Evolutionary conservation across 2,888 invertebrate species (phyloP), one percentile per base, ranked within the genome.

Genomic region (Oscheius sp.): DNA sequence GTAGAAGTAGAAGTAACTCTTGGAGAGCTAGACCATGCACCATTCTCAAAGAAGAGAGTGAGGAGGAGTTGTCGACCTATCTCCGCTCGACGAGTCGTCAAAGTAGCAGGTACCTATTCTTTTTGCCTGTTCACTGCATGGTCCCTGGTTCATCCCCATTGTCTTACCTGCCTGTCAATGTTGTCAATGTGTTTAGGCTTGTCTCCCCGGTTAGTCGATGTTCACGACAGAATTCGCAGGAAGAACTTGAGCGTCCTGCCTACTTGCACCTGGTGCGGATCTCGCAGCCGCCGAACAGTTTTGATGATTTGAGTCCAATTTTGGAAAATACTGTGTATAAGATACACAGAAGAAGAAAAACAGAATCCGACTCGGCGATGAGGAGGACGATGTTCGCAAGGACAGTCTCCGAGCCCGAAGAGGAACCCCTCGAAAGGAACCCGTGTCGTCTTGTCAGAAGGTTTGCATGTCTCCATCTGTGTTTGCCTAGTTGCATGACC

Each of bases 31-130:
- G 78, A n/a, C 78, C 78, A 5, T 78, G 78, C 30, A 74, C 75
- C n/a, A 78, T 78, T 26, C 50, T 78, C 49, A 78, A 78, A 56
- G 95, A 95, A 86, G 94, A 94, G 81, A 94, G 94, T 83, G 92
- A 93, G 85, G 94, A 94, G 83, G 93, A 88, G 64, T 66, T 85
- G 47, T 76, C 77, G 14, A 70, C 80, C n/a, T 84, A 84, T 82
- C 83, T 69, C 80, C 83, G 72, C 75, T 84, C 71, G 75, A 86
- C 73, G 14, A 82, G 82, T 44, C 71, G 85, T 6, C 85, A 85
- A 47, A 84, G 83, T 30, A 82, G 82, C 54, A 80, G 85, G 85
- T 85, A 68, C 24, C 49, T 66, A n/a, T n/a, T n/a, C n/a, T n/a
- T n/a, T n/a, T n/a, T n/a, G n/a, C n/a, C n/a, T n/a, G n/a, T n/a